Percentiles rank a stretch among this genome's conserved stretches.
phyloP scores from a whole-genome alignment of 2,797 vertebrate species.

The Molothrus ater region DNA sequence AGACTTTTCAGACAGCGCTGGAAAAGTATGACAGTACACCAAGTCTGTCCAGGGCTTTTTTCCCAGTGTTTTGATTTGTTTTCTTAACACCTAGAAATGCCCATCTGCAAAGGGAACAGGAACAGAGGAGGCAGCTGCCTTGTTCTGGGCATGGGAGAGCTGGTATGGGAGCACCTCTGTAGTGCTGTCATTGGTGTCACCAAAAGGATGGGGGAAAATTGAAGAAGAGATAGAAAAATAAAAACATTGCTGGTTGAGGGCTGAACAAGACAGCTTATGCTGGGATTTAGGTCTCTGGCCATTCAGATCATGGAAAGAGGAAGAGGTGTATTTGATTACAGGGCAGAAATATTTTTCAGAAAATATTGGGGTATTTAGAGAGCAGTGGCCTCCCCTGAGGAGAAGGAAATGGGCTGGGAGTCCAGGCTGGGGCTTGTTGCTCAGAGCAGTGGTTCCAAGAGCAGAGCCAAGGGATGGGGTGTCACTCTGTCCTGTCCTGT shows the following conservation, averaged over 20 bases:
- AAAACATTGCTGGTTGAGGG: background rate
- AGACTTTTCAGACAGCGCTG: background rate
- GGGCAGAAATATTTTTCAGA: background rate
- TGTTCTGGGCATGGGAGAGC: background rate
- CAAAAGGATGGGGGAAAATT: background rate
- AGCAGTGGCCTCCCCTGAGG: background rate
- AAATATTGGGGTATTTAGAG: background rate
- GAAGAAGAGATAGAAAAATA: background rate
- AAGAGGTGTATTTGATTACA: background rate
- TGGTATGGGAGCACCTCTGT: background rate
- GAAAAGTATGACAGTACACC: background rate
- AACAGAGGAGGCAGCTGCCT: background rate
- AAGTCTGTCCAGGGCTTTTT: background rate
- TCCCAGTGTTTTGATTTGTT: background rate
- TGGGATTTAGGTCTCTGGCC: background rate
- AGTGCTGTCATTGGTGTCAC: fast-evolving
- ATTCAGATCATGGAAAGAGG: background rate
- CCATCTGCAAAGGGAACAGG: background rate
- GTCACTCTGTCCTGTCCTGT: background rate
- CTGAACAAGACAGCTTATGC: background rate
- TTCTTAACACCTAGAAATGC: background rate
- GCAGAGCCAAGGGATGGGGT: fast-evolving
- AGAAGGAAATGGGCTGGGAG: background rate
- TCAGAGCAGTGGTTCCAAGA: fast-evolving
- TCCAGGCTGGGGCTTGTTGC: background rate